These are phyloP conservation scores for Trogon surrucura DNA, from an alignment of 2,113 vertebrate species.

Conservation along the genomic window DNA sequence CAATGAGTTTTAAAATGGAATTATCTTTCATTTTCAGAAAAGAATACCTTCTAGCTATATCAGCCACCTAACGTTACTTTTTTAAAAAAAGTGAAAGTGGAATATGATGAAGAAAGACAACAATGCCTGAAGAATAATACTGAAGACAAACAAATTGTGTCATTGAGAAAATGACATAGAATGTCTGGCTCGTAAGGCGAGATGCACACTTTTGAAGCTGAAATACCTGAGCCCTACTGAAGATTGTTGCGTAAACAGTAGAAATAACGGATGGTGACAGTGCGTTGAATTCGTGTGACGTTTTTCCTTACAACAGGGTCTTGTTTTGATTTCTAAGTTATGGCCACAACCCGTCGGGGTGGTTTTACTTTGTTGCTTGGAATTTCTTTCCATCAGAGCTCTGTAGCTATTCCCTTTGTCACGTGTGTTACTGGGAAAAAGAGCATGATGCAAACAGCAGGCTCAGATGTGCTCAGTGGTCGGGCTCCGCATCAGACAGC, in stretches of 20 bases:
- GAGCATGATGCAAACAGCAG: rapidly evolving
- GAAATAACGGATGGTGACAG: not conserved
- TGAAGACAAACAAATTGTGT: not conserved
- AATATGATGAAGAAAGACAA: not conserved
- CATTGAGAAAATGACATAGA: not conserved
- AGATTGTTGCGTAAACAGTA: not conserved
- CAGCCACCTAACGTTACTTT: not conserved
- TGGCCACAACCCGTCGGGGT: not conserved
- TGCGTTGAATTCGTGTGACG: not conserved
- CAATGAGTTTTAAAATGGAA: slow-evolving; percentile 32
- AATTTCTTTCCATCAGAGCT: not conserved
- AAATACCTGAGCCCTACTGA: not conserved
- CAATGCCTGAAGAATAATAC: not conserved
- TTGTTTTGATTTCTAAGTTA: not conserved
- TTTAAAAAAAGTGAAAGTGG: not conserved
- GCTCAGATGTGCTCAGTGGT: not conserved
- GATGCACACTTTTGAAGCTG: not conserved
- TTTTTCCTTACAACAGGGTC: not conserved
- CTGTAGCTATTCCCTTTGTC: not conserved
- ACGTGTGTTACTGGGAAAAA: not conserved
- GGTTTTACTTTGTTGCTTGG: not conserved
- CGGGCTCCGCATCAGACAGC: not conserved
- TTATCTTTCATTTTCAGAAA: slow-evolving; percentile 41
- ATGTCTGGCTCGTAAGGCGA: not conserved
- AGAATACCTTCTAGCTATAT: not conserved